These are phyloP conservation scores for Trachythela sp. DNA, from an alignment of 64 coral and sea anemone genomes.

Conservation along the genomic window DNA sequence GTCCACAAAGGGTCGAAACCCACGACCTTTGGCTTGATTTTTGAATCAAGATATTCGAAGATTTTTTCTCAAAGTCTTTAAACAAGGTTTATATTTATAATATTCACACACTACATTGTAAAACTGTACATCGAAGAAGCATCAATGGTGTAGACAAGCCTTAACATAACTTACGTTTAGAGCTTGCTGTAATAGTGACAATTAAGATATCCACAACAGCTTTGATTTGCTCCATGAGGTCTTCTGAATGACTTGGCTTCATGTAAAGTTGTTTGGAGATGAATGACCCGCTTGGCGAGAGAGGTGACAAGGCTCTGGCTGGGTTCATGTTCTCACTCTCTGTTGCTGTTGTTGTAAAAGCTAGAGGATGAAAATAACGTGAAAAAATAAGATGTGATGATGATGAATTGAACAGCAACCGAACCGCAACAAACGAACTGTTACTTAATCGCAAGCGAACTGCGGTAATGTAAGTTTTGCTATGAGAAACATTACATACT, in stretches of 20 bases:
- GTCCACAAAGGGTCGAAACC: too few relatives aligned
- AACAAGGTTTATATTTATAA: too few relatives aligned
- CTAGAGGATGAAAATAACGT: not conserved
- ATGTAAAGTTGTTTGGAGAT: slow-evolving; percentile 7
- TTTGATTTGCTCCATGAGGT: not conserved
- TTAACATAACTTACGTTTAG: not conserved
- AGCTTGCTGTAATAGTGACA: not conserved
- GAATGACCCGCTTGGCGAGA: not conserved
- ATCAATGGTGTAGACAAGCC: too few relatives aligned
- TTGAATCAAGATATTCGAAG: too few relatives aligned
- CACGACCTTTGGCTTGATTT: too few relatives aligned
- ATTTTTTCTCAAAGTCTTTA: too few relatives aligned
- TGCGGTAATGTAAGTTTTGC: too few relatives aligned
- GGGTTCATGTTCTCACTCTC: not conserved
- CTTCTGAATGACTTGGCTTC: not conserved
- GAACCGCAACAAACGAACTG: too few relatives aligned
- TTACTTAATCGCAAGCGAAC: too few relatives aligned
- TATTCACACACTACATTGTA: too few relatives aligned
- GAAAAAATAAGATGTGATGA: not conserved
- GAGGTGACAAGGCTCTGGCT: not conserved
- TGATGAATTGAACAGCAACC: not conserved
- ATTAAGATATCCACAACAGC: not conserved
- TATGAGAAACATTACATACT: too few relatives aligned
- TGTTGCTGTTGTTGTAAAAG: not conserved
- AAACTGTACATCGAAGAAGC: too few relatives aligned